Conservation (phyloP, 1,140 invertebrate species). For the Penaeus chinensis region DNA sequence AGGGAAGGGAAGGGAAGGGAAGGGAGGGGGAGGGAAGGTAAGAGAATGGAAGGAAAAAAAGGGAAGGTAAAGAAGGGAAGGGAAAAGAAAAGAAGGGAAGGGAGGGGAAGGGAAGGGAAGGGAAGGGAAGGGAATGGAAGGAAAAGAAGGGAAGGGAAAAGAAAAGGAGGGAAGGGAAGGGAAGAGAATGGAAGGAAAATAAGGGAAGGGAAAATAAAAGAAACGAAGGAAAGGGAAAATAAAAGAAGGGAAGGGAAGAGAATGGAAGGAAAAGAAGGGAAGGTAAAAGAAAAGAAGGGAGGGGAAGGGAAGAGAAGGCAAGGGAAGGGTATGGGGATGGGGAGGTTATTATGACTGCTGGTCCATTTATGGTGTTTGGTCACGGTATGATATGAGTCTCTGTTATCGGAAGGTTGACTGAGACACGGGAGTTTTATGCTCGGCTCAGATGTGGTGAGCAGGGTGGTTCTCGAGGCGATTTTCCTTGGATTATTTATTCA, state of each 20-base stretch:
- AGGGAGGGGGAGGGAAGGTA: too few species aligned
- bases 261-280: neutral
- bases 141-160: neutral
- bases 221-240: neutral
- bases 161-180: neutral
- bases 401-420: too few species aligned
- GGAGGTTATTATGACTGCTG: neutral
- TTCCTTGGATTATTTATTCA: too few species aligned
- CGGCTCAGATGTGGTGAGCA: too few species aligned
- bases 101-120: neutral
- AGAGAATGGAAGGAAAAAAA: too few species aligned
- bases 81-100: neutral
- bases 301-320: neutral
- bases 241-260: neutral
- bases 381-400: too few species aligned
- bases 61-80: too few species aligned
- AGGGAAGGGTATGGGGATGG: neutral
- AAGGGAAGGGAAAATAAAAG: neutral
- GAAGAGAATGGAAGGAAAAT: neutral
- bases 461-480: too few species aligned
- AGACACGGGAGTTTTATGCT: too few species aligned
- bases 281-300: neutral
- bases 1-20: too few species aligned
- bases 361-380: too few species aligned
- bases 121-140: too few species aligned